Evolutionary conservation across 2,888 invertebrate species (phyloP), one percentile per base, ranked within the genome.

Genomic region (Amorpha juglandis): DNA sequence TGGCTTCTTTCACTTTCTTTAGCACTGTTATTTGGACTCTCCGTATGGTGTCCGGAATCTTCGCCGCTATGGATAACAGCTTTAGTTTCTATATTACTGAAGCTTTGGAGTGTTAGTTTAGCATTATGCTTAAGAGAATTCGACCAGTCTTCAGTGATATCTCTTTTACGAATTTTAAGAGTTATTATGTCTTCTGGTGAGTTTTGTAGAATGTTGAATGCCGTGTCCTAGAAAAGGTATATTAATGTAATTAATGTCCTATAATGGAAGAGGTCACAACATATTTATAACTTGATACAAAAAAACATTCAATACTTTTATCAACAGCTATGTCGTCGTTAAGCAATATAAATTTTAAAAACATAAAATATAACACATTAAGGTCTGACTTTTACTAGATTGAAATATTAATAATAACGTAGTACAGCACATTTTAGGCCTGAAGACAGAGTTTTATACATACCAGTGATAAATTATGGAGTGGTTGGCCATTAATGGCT

Each of bases 401-500:
- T 6, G 35, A 35, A 7, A 6, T 35, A 6, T 35, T 7, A 35
- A 7, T 7, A 35, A 35, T 6, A 35, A 35, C 35, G 35, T 35
- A 35, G 35, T n/a, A 35, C 7, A 35, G 11, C 6, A 42, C 11
- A 42, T 42, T 42, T 42, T 8, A 42, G 7, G 3, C 7, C 7
- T 42, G 45, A 45, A 12, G 12, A 45, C 45, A 14, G 14, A 45
- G 6, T 45, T 11, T 12, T 45, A 45, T 45, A 45, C 7, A 12
- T 84, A 96, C 96, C 75, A 96, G 81, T 21, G 95, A 95, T 71
- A 96, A 92, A 73, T 95, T 95, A 74, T 96, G 96, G 70, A 98
- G 90, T 0, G 96, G 96, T 77, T 97, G 96, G 73, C 96, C 96
- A 83, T 98, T 98, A 67, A 99, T 97, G 0, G 98, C 97, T 14